phyloP scores from a whole-genome alignment of 2,797 vertebrate genomes.

The Borostomias antarcticus region DNA sequence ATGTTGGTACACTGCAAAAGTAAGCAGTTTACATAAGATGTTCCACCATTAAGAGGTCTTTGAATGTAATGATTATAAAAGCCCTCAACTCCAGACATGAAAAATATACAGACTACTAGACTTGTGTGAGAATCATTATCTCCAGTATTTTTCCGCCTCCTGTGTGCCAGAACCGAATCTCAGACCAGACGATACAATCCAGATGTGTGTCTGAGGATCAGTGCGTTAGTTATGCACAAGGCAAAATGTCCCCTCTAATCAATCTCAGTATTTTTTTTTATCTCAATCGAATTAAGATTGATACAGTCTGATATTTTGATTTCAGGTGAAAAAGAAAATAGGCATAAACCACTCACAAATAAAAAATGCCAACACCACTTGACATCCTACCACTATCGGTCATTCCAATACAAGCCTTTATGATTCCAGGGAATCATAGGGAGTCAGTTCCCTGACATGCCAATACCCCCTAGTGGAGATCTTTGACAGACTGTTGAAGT shows the following conservation, averaged over 20 bases:
- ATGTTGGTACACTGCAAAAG: not conserved
- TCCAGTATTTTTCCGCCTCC: conserved; percentile 75
- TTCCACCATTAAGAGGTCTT: conserved; percentile 13
- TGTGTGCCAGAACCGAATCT: conserved; percentile 68
- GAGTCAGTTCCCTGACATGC: conserved; percentile 7
- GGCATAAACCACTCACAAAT: not conserved
- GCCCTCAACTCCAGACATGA: conserved; percentile 29
- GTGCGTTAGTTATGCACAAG: conserved; percentile 50
- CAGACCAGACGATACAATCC: conserved; percentile 72
- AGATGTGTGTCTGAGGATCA: conserved; percentile 68
- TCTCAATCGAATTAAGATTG: not conserved
- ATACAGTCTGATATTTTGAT: not conserved
- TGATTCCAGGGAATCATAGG: no score
- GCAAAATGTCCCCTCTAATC: conserved; percentile 15
- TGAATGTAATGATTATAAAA: conserved; percentile 50
- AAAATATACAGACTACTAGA: conserved; percentile 43
- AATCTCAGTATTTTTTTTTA: not conserved
- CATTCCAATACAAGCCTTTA: no score
- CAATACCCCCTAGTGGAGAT: conserved; percentile 14
- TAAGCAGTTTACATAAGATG: conserved; percentile 32
- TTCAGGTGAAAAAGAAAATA: not conserved
- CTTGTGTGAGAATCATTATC: conserved; percentile 70
- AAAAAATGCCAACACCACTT: not conserved
- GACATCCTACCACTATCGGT: no score
- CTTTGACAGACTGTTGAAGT: not conserved